Evolutionary conservation across 2,888 invertebrate genomes (phyloP), one percentile per base, ranked within the genome.

Genomic region (Parasteatoda lunata): DNA sequence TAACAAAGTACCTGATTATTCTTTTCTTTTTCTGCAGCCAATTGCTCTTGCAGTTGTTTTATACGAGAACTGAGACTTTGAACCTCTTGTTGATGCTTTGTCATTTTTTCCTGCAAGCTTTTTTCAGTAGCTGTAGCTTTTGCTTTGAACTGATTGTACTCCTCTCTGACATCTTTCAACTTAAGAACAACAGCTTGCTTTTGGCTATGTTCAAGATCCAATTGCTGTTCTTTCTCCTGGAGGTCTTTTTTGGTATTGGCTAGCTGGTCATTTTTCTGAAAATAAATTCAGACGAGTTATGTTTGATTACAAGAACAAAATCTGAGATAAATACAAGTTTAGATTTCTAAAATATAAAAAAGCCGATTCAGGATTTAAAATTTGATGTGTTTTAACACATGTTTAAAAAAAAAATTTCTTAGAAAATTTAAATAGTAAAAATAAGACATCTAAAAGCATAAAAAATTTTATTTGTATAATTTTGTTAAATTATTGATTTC

Each of bases 181-280:
- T 96, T 96, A 59, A 94, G 94, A 90, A 96, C 96, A 11, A 95
- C 94, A 5, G 95, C 95, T 90, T 94, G 93, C 1, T 95, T 94
- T 77, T 91, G 90, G 75, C 91, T 90, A 89, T 91, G 91, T 83
- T 92, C 92, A 90, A 91, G 91, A 83, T 91, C 91, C 65, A 92
- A 89, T 52, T 91, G 90, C 70, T 90, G 90, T 89, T 92, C 97
- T 91, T 96, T 96, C 90, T 97, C 97, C 47, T 96, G 95, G 51
- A 98, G 93, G 92, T 97, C 97, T 90, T 96, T 97, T 47, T 89
- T 89, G 4, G 86, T n/a, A 45, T 66, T 49, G 90, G 96, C 95
- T 89, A 97, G 94, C 1, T 97, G 96, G 92, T 97, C 97, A 75
- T 91, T 91, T 88, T 91, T 91, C 90, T 87, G 13, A 6, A 80